phyloP scores from a whole-genome alignment of 2,888 invertebrate genomes.

The Andrena marginata region DNA sequence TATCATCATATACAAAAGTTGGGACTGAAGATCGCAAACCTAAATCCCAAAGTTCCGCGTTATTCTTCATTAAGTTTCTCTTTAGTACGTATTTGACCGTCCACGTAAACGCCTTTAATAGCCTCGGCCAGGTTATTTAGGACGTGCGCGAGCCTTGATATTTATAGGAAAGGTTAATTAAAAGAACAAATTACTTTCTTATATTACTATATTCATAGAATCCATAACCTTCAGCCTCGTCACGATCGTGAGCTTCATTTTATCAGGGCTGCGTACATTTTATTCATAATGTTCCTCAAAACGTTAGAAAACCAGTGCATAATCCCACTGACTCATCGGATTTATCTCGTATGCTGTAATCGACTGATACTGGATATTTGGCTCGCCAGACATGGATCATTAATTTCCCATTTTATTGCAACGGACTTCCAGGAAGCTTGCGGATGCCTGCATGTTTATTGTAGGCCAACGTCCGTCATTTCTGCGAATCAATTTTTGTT shows the following conservation, averaged over 20 bases:
- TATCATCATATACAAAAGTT: no score
- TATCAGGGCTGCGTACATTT: not conserved
- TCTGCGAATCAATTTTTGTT: not conserved
- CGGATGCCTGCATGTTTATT: not conserved
- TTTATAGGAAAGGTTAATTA: constrained; percentile 37
- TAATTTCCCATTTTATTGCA: not conserved
- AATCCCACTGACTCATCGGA: not conserved
- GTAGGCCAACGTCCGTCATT: no score
- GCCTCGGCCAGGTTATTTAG: constrained; percentile 15
- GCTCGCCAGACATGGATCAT: not conserved
- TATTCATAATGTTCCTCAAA: not conserved
- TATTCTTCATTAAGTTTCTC: not conserved
- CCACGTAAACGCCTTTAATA: constrained; percentile 9
- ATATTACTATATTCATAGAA: constrained; percentile 20
- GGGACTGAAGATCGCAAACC: not conserved
- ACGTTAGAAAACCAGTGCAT: not conserved
- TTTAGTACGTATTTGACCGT: not conserved
- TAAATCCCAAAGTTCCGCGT: not conserved
- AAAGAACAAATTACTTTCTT: not conserved
- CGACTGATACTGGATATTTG: not conserved
- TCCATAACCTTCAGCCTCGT: constrained; percentile 8
- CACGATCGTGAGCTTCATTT: not conserved
- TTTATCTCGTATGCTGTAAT: no score
- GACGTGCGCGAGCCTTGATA: not conserved
- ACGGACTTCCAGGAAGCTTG: not conserved